Evolutionary conservation across 2,888 invertebrate species (phyloP), one percentile per base, ranked within the genome.

Genomic region (Xestobium rufovillosum): DNA sequence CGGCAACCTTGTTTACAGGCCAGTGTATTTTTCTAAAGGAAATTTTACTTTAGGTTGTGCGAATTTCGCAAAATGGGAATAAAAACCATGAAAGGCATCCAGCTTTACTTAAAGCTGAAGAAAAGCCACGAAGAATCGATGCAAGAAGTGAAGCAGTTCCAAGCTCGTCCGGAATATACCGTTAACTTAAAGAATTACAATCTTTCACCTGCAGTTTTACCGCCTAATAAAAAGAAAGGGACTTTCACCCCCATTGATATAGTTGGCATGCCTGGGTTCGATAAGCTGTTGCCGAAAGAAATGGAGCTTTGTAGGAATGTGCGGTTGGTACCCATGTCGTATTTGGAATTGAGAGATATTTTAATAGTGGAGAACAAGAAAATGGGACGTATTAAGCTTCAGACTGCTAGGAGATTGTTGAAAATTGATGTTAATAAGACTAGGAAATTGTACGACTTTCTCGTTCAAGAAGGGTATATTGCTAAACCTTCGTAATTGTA

Each of bases 401-500:
- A 87, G 2, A 87, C 88, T 57, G 92, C 92, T 0, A 70, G 94
- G 34, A 73, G 74, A 27, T 71, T 91, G 28, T 75, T 92, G 25
- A 92, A 91, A 66, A 94, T 94, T 50, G 92, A 94, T 69, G 94
- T 94, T 2, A 91, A 91, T 63, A 86, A 86, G 63, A 94, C 92
- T 0, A 75, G 91, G 44, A 87, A 87, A 63, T 77, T 92, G 53
- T 86, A 83, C 68, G 83, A 86, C 68, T 78, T 83, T 62, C 68
- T 89, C 15, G 65, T 80, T 37, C 68, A 75, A 50, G 76, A 83
- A 58, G 85, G 85, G 16, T 80, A 78, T 59, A 76, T 87, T 45
- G 72, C 68, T 60, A 78, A 78, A 60, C 73, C 75, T 10, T 17
- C 29, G 29, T 29, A 26, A 17, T n/a, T 16, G 16, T 33, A 33